Base-by-base conservation (phyloP, 2,888 invertebrate genomes). In the Dryobotodes eremita region DNA sequence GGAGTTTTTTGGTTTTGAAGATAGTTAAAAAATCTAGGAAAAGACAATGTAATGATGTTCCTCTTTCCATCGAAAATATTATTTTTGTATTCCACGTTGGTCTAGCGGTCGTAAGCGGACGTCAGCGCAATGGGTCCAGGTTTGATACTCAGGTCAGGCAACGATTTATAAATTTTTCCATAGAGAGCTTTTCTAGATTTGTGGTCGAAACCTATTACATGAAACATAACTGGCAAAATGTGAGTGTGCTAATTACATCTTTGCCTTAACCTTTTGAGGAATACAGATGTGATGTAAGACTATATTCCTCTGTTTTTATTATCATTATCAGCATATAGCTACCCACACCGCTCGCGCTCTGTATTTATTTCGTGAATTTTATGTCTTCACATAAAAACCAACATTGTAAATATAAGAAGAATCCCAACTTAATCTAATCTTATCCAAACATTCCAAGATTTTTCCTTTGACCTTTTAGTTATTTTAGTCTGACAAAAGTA, bases 381-480 rank as follows among this genome's bases (percentile, higher is more conserved):
- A 1, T 62, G 0, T 11, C 7, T 36, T 13, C 17, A 26, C 15
- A 13, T 8, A 68, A 50, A 46, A 1, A 23, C 36, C 20, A 50
- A 46, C 8, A 13, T 31, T 31, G 5, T 53, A 36, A 11, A 15
- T 15, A 42, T 2, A 31, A 31, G 17, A 55, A 42, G 36, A 20
- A 31, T 57, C 11, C 23, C n/a, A 64, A 31, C 10, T 17, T 11
- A 61, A 53, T 62, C 23, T 79, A 11, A 50, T 55, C 46, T n/a
- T 50, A 20, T 11, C 23, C 46, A 66, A 61, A 66, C 23, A 53
- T 59, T 66, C 48, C 11, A 48, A 66, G 23, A 61, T 13, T 48
- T 53, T 61, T 66, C n/a, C 17, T 69, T 57, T 64, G 42, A 62
- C 8, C 36, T 62, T 62, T 83, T 26, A 50, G 0, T 15, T 31